phyloP scores from a whole-genome alignment of 1,140 invertebrate genomes.

The Eupristina koningsbergeri region DNA sequence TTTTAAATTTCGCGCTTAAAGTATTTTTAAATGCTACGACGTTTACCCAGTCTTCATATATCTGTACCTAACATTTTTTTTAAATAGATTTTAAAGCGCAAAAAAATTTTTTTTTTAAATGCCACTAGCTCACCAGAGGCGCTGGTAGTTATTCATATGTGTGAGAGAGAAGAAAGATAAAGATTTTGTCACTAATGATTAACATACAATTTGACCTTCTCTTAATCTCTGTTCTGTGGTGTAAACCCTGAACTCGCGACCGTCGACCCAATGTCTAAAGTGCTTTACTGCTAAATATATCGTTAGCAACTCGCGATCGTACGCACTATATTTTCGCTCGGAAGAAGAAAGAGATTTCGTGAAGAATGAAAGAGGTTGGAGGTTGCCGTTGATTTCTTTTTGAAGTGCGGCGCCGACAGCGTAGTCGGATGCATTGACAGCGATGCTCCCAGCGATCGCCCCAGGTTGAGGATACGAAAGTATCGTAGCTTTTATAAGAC shows the following conservation, averaged over 20 bases:
- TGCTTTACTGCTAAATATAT: slow-evolving; percentile 61
- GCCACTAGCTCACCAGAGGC: too few species aligned
- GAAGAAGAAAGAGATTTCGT: slow-evolving; percentile 60
- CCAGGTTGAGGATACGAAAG: slow-evolving; percentile 50
- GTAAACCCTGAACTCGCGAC: slow-evolving; percentile 56
- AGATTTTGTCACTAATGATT: too few species aligned
- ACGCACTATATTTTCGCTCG: slow-evolving; percentile 59
- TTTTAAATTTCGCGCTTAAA: too few species aligned
- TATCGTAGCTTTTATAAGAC: slow-evolving; percentile 52
- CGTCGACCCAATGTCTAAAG: slow-evolving; percentile 63
- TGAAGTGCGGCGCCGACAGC: slow-evolving; percentile 51
- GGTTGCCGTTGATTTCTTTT: slow-evolving; percentile 51
- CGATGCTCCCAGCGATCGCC: slow-evolving; percentile 33
- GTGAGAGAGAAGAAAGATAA: too few species aligned
- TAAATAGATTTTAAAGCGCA: too few species aligned
- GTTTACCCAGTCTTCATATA: too few species aligned
- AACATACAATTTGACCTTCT: too few species aligned
- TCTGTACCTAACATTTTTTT: too few species aligned
- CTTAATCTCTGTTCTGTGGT: too few species aligned
- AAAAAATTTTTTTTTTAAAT: too few species aligned
- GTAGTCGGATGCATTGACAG: slow-evolving; percentile 54
- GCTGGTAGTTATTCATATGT: too few species aligned
- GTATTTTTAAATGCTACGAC: too few species aligned
- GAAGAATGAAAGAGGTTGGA: slow-evolving; percentile 67
- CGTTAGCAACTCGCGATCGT: slow-evolving; percentile 67